phyloP scores from a whole-genome alignment of 2,797 vertebrate species.

The Calcarius lapponicus region DNA sequence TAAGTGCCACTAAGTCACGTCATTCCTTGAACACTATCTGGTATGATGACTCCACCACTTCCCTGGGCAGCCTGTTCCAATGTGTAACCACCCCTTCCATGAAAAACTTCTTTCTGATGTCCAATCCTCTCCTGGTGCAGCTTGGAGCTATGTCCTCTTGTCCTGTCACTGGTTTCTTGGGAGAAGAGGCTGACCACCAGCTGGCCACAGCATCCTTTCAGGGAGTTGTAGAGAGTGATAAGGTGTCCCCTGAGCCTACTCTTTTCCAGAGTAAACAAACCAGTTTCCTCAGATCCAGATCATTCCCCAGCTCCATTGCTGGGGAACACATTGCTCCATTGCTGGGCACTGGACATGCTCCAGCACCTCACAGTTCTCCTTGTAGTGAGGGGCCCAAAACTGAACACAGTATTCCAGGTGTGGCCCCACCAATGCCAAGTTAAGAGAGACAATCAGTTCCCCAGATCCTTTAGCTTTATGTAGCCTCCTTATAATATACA shows the following conservation, averaged over 20 bases:
- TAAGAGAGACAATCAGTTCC: background rate
- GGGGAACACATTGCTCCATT: background rate
- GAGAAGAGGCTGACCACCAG: background rate
- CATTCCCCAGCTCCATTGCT: background rate
- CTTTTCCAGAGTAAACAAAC: background rate
- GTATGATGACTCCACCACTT: no score
- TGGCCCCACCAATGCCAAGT: background rate
- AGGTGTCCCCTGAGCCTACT: no score
- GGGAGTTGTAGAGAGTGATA: background rate
- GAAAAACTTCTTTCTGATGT: background rate
- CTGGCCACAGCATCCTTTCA: background rate
- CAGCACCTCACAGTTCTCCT: background rate
- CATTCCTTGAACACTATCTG: background rate
- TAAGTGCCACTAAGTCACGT: background rate
- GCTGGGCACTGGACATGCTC: fast-evolving
- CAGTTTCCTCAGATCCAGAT: background rate
- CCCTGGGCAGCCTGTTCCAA: background rate
- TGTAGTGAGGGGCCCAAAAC: background rate
- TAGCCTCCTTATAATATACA: background rate
- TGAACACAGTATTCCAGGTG: background rate
- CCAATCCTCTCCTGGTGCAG: no score
- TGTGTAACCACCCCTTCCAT: background rate
- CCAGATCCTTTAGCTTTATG: background rate
- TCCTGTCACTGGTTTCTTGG: background rate
- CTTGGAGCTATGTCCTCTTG: background rate